Conservation (phyloP, 1,140 invertebrate genomes). For the Trachymyrmex cornetzi region DNA sequence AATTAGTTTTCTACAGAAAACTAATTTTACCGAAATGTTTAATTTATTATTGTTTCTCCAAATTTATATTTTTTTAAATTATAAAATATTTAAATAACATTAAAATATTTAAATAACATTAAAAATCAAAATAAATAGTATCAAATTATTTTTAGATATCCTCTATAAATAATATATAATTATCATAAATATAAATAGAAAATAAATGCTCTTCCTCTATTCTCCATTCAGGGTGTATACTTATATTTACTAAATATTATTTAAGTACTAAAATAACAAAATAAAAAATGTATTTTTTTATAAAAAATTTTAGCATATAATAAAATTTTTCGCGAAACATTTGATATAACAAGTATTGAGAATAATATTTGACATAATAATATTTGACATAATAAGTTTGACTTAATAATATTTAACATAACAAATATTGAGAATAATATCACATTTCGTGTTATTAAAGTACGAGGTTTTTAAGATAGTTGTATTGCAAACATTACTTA, state of each 20-base stretch:
- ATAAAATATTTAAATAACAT: background rate
- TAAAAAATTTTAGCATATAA: no score
- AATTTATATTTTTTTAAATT: constrained; percentile 2
- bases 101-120: background rate
- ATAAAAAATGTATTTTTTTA: background rate
- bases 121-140: background rate
- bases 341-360: background rate
- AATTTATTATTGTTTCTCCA: background rate
- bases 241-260: background rate
- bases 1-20: background rate
- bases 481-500: no score
- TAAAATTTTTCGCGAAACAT: no score
- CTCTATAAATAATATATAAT: background rate
- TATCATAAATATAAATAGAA: background rate
- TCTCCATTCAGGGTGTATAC: background rate
- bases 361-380: background rate
- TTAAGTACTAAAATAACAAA: background rate
- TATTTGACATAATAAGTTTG: background rate
- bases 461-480: background rate
- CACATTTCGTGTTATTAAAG: background rate
- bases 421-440: background rate
- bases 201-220: background rate
- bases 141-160: background rate
- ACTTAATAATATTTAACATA: background rate
- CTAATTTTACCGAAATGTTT: background rate